Percentiles rank a stretch among this genome's conserved stretches.
phyloP scores from a whole-genome alignment of 2,888 invertebrate genomes.

The Zhuqinia jingwanae region DNA sequence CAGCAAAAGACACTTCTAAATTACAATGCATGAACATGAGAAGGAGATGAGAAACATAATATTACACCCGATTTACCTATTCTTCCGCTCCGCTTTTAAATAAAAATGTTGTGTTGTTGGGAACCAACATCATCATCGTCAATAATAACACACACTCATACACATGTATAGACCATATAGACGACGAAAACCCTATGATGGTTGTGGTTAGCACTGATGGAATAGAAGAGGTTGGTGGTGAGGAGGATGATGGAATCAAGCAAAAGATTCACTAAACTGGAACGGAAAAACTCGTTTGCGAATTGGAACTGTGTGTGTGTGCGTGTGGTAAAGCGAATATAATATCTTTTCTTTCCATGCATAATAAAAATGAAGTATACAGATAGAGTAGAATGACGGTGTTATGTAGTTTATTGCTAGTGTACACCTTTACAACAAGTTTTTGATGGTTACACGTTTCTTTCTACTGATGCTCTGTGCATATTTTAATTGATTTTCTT shows the following conservation, averaged over 20 bases:
- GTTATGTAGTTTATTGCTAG: too few relatives aligned
- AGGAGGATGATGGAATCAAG: constrained; percentile 30
- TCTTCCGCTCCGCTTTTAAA: not conserved
- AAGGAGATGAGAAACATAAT: not conserved
- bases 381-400: too few relatives aligned
- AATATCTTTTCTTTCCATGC: too few relatives aligned
- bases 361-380: too few relatives aligned
- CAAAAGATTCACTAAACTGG: constrained; percentile 35
- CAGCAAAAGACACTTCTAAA: not conserved
- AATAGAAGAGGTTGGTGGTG: constrained; percentile 1
- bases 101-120: constrained; percentile 20
- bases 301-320: not conserved
- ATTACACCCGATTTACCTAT: not conserved
- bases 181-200: not conserved
- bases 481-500: constrained; percentile 43
- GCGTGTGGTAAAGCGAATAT: too few relatives aligned
- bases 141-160: not conserved
- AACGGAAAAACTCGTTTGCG: constrained; percentile 35
- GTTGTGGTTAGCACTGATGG: not conserved
- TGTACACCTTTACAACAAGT: not conserved
- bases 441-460: not conserved
- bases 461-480: not conserved
- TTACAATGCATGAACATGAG: constrained; percentile 13
- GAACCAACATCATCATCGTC: not conserved
- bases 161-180: not conserved